Evolutionary conservation across 2,888 invertebrate species (phyloP), one percentile per base, ranked within the genome.

Genomic region (Anthrax anthrax): DNA sequence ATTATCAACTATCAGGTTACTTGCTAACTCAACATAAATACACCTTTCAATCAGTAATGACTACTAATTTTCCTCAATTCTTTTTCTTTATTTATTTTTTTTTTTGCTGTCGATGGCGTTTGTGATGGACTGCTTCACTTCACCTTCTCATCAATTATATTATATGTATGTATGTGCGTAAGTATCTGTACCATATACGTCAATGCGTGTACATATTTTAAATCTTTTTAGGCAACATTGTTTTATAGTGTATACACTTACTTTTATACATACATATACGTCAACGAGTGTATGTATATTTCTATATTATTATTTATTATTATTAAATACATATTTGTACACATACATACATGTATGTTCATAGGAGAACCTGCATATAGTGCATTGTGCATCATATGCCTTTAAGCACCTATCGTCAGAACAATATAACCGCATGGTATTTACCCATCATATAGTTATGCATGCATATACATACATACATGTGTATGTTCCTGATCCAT

Each of bases 1-100:
- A 50, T 52, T 52, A 52, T 52, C 52, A 41, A 44, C 50, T 49
- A 52, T 52, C 52, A 52, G 44, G 44, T 47, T 41, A 44, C 44
- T 47, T 47, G 44, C 44, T 44, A 47, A 47, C 44, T 47, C 44
- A 40, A 41, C 41, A 41, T 47, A 47, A 47, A 42, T 47, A 47
- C 44, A 47, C 47, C 44, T 44, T 47, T 47, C 47, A 47, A 44
- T 47, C 47, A 38, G 41, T 47, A 47, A 47, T 47, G 47, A 47
- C 44, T 47, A 43, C 47, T 47, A 47, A 47, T 47, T 47, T 47
- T 47, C 36, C 19, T 41, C 47, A 44, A 44, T 47, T 38, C 44
- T 19, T 27, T 42, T 46, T 29, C 13, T 42, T 18, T 9, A 16
- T 37, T 18, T 16, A 37, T 37, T 5, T 37, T 37, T 4, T 37